These are phyloP conservation scores for Axea sp. DNA, from an alignment of 2,888 invertebrate genomes.

Conservation along the genomic window DNA sequence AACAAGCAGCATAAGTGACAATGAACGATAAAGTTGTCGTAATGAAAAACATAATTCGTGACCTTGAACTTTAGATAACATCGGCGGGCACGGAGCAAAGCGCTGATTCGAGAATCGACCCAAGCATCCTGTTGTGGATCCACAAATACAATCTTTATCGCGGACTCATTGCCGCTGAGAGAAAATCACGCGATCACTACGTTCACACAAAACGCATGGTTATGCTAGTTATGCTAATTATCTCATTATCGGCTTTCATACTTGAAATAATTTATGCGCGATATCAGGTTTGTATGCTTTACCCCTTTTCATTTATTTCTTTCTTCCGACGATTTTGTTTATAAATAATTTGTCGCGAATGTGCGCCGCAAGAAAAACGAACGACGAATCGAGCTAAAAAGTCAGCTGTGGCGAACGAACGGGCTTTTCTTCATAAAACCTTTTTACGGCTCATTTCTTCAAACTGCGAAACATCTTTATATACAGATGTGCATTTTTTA, in stretches of 20 bases:
- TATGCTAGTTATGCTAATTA: conserved; percentile 34
- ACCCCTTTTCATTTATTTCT: not conserved
- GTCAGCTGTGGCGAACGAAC: too few species aligned
- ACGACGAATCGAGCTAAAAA: too few species aligned
- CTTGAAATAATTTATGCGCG: conserved; percentile 26
- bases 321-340: not conserved
- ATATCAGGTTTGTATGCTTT: conserved; percentile 33
- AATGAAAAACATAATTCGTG: conserved; percentile 42
- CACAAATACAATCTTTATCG: conserved; percentile 64
- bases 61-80: conserved; percentile 60
- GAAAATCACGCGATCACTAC: conserved; percentile 41
- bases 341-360: not conserved
- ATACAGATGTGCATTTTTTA: too few species aligned
- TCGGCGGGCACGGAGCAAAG: conserved; percentile 18
- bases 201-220: conserved; percentile 17
- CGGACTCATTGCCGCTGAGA: conserved; percentile 48
- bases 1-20: conserved; percentile 4
- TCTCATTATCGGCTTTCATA: conserved; percentile 29
- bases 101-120: conserved; percentile 37
- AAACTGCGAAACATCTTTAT: too few species aligned
- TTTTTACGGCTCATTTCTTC: too few species aligned
- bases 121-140: conserved; percentile 62
- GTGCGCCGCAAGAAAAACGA: too few species aligned
- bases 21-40: conserved; percentile 33
- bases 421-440: too few species aligned